These are phyloP conservation scores for Gorsachius goisagi DNA, from an alignment of 2,113 vertebrate species.

Conservation along the genomic window DNA sequence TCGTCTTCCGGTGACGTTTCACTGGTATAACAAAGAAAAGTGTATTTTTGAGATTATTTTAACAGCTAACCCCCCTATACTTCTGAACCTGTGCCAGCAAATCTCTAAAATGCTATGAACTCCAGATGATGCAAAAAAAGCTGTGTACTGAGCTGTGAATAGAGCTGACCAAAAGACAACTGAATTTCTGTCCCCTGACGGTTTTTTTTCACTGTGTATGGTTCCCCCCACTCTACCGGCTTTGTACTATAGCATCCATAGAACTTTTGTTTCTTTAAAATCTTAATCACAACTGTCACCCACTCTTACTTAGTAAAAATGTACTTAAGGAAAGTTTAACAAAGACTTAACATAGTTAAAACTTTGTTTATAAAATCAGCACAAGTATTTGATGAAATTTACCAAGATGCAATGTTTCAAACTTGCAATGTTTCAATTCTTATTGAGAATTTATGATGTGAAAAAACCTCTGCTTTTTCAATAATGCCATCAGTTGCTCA, in stretches of 20 bases:
- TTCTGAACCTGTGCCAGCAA: not conserved
- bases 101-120: not conserved
- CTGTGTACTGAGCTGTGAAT: not conserved
- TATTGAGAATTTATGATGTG: not conserved
- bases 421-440: not conserved
- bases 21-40: not conserved
- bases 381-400: not conserved
- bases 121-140: not conserved
- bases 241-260: not conserved
- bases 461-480: not conserved
- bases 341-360: not conserved
- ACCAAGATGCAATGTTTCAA: not conserved
- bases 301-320: not conserved
- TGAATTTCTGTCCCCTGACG: not conserved
- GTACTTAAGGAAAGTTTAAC: not conserved
- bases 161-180: not conserved
- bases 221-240: not conserved
- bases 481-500: not conserved
- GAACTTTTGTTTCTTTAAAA: not conserved
- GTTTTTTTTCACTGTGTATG: not conserved
- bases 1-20: not conserved
- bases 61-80: not conserved
- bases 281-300: not conserved
- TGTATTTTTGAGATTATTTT: not conserved
- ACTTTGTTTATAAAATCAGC: not conserved